Conservation (phyloP, 2,113 vertebrate species). For the Corythaixoides concolor region DNA sequence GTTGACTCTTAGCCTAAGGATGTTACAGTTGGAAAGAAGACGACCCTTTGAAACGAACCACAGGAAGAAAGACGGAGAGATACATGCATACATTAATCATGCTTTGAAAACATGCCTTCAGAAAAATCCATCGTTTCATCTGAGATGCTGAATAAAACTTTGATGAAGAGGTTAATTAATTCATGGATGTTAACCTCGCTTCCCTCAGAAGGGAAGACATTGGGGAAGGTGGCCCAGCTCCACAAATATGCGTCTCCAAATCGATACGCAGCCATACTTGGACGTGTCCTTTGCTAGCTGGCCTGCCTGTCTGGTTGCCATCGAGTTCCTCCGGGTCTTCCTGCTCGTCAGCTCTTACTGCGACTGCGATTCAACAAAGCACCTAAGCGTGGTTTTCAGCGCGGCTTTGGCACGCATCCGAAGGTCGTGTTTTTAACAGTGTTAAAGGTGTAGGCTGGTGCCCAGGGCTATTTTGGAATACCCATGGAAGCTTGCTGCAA, state of each 20-base stretch:
- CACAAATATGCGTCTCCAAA: background rate
- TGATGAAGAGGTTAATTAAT: conserved; percentile 23
- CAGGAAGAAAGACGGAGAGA: background rate
- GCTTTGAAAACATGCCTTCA: conserved; percentile 33
- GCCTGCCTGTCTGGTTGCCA: background rate
- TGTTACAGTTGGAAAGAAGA: background rate
- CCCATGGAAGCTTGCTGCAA: background rate
- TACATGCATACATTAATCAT: background rate
- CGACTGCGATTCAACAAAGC: background rate
- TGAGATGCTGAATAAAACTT: conserved; percentile 10
- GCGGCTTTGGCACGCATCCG: background rate
- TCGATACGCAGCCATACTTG: background rate
- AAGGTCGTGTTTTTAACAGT: background rate
- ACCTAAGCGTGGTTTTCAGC: background rate
- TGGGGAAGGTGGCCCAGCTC: background rate
- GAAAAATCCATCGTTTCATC: conserved; percentile 6
- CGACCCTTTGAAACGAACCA: conserved; percentile 20
- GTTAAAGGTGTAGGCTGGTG: background rate
- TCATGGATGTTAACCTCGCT: background rate
- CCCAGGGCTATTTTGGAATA: background rate
- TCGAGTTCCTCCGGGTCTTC: background rate
- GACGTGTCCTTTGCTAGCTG: background rate
- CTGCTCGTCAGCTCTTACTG: background rate
- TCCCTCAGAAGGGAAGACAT: background rate
- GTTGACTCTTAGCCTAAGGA: conserved; percentile 7